Evolutionary conservation across 2,113 vertebrate genomes (phyloP).

Genomic region (Cygnus buccinator): DNA sequence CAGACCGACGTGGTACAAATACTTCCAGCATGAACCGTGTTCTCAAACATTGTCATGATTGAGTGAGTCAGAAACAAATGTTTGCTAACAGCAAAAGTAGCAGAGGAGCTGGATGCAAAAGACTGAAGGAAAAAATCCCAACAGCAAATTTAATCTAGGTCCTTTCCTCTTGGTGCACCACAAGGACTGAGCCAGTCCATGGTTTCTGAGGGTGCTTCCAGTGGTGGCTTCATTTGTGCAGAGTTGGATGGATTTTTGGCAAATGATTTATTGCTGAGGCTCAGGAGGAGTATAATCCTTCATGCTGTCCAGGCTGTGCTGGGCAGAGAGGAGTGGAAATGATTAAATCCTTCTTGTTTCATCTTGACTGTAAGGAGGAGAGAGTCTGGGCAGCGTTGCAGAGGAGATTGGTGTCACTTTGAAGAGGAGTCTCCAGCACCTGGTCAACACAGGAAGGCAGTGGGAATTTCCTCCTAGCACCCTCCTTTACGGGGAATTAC

Average conservation of each 20-base stretch:
- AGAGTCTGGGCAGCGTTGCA: neutral
- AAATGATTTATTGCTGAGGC: neutral
- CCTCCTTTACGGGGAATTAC: neutral
- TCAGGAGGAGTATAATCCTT: neutral
- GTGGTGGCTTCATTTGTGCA: neutral
- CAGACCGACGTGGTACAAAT: neutral
- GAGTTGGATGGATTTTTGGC: neutral
- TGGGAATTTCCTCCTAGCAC: neutral
- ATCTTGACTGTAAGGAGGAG: neutral
- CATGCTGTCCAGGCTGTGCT: neutral
- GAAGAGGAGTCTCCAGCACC: neutral
- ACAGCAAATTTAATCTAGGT: neutral
- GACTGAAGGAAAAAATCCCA: neutral
- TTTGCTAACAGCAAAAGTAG: neutral
- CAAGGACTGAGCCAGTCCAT: fast-evolving
- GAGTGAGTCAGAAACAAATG: neutral
- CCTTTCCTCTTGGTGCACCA: neutral
- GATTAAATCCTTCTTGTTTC: neutral
- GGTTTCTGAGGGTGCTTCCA: neutral
- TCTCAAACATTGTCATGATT: neutral
- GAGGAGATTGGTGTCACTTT: neutral
- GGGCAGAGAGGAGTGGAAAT: neutral
- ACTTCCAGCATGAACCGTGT: neutral
- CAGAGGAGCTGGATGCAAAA: neutral
- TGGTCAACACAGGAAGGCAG: neutral